Conservation (phyloP, 1,140 invertebrate genomes). For the Cotesia glomerata region DNA sequence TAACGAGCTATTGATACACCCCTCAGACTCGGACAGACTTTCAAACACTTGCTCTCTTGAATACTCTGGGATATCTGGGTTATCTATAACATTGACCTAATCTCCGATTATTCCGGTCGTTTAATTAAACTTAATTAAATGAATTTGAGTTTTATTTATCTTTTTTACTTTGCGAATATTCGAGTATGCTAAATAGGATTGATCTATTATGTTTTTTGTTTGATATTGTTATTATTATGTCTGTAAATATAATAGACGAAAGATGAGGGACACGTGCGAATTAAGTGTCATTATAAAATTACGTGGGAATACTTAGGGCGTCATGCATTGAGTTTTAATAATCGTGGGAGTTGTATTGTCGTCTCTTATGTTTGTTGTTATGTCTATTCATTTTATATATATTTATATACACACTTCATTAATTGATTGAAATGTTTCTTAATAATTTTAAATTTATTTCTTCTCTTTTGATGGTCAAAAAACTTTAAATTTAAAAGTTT, state of each 20-base stretch:
- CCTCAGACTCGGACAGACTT: conserved; percentile 20
- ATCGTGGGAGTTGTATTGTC: conserved; percentile 46
- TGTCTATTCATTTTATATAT: neutral
- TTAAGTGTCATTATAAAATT: conserved; percentile 4
- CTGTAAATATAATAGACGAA: neutral
- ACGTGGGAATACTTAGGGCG: conserved; percentile 9
- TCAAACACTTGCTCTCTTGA: conserved; percentile 14
- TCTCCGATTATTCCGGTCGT: neutral
- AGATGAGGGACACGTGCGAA: neutral
- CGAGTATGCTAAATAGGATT: neutral
- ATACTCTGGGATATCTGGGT: neutral
- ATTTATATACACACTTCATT: too few species aligned
- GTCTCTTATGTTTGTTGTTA: conserved; percentile 25
- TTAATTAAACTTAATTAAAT: too few species aligned
- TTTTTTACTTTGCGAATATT: neutral
- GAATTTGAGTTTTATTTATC: too few species aligned
- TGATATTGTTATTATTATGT: too few species aligned
- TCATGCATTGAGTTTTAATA: conserved; percentile 16
- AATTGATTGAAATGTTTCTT: too few species aligned
- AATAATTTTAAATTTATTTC: too few species aligned
- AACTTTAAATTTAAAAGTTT: too few species aligned
- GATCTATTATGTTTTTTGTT: too few species aligned
- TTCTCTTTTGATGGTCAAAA: too few species aligned
- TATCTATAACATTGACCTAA: neutral
- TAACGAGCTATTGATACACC: conserved; percentile 62